Evolutionary conservation across 2,888 invertebrate genomes (phyloP).

Genomic region (Steinernema carpocapsae): DNA sequence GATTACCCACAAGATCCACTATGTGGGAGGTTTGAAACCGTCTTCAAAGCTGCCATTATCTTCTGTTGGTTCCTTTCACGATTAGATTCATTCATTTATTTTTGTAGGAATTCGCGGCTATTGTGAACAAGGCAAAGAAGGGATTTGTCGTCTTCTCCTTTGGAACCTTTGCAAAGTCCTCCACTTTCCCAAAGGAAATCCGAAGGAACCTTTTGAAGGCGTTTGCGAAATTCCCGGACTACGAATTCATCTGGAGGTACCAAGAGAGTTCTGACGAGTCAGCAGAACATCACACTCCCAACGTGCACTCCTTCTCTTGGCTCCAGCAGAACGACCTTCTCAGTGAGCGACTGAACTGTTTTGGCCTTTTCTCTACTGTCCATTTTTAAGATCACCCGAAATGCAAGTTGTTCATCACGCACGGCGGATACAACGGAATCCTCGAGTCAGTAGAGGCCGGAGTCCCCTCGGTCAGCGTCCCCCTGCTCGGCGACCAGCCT

Average conservation of each 20-base stretch:
- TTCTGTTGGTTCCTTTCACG: neutral
- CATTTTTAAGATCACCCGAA: slow-evolving; percentile 20
- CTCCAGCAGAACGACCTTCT: slow-evolving; percentile 24
- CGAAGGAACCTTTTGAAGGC: neutral
- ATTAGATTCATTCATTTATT: neutral
- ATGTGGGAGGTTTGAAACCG: slow-evolving; percentile 31
- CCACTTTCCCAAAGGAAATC: slow-evolving; percentile 15
- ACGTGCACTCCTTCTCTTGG: slow-evolving; percentile 24
- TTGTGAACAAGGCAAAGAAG: slow-evolving; percentile 18
- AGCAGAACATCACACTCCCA: neutral
- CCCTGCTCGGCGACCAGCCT: slow-evolving; percentile 42
- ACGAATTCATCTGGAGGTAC: slow-evolving; percentile 35
- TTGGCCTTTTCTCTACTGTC: neutral
- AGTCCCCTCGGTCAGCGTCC: slow-evolving; percentile 40
- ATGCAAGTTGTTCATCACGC: slow-evolving; percentile 29
- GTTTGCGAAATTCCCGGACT: slow-evolving; percentile 23
- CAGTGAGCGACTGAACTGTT: neutral
- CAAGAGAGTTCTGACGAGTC: neutral
- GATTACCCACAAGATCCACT: slow-evolving; percentile 18
- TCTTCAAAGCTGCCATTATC: neutral
- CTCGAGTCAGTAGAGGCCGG: slow-evolving; percentile 38
- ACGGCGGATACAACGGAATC: slow-evolving; percentile 35
- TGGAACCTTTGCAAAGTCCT: slow-evolving; percentile 24
- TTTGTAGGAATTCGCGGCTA: slow-evolving; percentile 17
- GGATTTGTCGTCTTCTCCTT: slow-evolving; percentile 28